Evolutionary conservation across 2,888 invertebrate genomes (phyloP).

Genomic region (Linnaemya vulpina): DNA sequence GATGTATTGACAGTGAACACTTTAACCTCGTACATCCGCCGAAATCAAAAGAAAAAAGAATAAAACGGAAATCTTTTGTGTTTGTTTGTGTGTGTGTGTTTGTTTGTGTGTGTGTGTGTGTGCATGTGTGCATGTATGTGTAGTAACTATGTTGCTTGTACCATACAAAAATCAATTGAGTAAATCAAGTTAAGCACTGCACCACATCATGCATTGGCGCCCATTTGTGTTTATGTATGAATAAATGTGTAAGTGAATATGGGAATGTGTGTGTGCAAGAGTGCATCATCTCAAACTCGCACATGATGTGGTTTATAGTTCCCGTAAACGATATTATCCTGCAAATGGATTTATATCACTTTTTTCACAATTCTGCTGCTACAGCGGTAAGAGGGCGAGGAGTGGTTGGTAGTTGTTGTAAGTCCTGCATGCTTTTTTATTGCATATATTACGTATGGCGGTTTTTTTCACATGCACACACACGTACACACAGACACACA

Average conservation of each 20-base stretch:
- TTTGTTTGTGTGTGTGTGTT: neutral
- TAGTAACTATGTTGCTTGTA: conserved; percentile 32
- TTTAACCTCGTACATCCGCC: conserved; percentile 52
- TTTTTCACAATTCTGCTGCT: conserved; percentile 48
- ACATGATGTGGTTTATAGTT: conserved; percentile 61
- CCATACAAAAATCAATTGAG: conserved; percentile 68
- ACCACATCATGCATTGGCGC: conserved; percentile 69
- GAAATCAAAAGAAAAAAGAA: no score
- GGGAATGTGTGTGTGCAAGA: conserved; percentile 33
- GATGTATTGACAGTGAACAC: conserved; percentile 66
- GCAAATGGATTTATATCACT: conserved; percentile 66
- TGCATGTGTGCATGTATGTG: neutral
- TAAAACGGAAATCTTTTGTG: neutral
- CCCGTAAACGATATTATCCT: conserved; percentile 64
- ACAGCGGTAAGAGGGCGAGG: conserved; percentile 22
- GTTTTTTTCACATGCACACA: neutral
- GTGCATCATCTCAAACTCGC: conserved; percentile 60
- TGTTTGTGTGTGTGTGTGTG: neutral
- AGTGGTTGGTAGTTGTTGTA: conserved; percentile 41
- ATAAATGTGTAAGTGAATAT: conserved; percentile 26
- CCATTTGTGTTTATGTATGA: conserved; percentile 54
- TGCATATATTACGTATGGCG: conserved; percentile 26
- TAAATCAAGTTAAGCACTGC: conserved; percentile 69
- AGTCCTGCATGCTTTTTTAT: conserved; percentile 38
- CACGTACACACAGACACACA: neutral